phyloP scores from a whole-genome alignment of 2,113 vertebrate genomes.

The Piliocolobus tephrosceles region DNA sequence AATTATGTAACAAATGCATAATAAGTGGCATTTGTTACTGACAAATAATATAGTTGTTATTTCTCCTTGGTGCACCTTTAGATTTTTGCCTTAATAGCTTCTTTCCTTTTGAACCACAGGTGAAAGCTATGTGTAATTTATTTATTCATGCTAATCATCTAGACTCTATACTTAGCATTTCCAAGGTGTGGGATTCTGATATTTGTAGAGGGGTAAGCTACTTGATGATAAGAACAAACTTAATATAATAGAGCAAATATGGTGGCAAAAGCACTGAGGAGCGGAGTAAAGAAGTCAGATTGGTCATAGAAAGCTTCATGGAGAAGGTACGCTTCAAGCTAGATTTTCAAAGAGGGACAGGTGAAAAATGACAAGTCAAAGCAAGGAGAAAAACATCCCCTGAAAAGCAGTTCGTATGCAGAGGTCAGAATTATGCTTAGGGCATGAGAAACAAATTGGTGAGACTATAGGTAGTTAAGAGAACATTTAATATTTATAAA shows the following conservation, averaged over 20 bases:
- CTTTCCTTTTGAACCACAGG: neutral
- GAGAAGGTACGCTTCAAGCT: neutral
- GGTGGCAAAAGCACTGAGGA: neutral
- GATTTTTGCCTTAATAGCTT: neutral
- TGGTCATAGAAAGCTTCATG: neutral
- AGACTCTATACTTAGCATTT: neutral
- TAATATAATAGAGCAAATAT: neutral
- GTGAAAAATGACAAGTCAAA: neutral
- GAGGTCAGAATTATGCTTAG: neutral
- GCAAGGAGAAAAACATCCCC: neutral
- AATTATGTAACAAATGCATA: neutral
- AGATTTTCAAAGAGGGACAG: neutral
- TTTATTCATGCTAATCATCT: neutral
- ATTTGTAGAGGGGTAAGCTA: neutral
- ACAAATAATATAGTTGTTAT: neutral
- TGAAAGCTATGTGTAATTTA: neutral
- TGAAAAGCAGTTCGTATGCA: neutral
- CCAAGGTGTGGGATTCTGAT: neutral
- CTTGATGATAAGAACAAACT: neutral
- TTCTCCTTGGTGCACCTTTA: neutral
- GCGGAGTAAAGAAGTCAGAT: neutral
- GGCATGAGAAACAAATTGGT: neutral
- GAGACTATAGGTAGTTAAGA: neutral
- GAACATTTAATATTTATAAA: neutral
- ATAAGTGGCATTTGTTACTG: neutral